Evolutionary conservation across 2,113 vertebrate genomes (phyloP).

Genomic region (Platysternon megacephalum): DNA sequence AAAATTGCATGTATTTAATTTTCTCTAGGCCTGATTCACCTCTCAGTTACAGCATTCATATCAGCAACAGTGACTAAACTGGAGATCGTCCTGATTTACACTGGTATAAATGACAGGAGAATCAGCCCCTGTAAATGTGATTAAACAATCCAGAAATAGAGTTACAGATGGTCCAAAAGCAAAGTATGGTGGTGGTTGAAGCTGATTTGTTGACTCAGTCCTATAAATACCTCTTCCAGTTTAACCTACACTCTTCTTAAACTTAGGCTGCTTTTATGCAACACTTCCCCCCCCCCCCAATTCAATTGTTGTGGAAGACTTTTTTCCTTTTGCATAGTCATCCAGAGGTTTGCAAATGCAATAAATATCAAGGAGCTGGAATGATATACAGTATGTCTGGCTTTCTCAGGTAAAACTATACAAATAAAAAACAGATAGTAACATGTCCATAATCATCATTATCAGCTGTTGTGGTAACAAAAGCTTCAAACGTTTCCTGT

Average conservation of each 20-base stretch:
- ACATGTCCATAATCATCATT: slow-evolving; percentile 1
- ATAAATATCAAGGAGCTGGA: slow-evolving; percentile 42
- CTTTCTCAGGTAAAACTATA: slow-evolving; percentile 29
- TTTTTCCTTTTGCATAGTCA: slow-evolving; percentile 47
- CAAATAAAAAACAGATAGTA: neutral
- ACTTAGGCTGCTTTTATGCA: slow-evolving; percentile 49
- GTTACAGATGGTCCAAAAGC: slow-evolving; percentile 74
- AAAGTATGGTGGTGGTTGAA: slow-evolving; percentile 71
- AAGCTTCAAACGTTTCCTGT: slow-evolving; percentile 7
- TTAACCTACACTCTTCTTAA: slow-evolving; percentile 58
- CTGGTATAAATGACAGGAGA: slow-evolving; percentile 48
- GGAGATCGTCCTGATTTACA: slow-evolving; percentile 40
- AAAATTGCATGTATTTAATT: slow-evolving; percentile 11
- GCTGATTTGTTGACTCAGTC: slow-evolving; percentile 70
- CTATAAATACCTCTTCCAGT: slow-evolving; percentile 76
- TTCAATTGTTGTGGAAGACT: slow-evolving; percentile 58
- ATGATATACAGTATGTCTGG: slow-evolving; percentile 33
- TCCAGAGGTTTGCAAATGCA: slow-evolving; percentile 29
- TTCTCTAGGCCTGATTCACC: slow-evolving; percentile 43
- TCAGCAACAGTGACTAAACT: slow-evolving; percentile 10
- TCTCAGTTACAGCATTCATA: slow-evolving; percentile 28
- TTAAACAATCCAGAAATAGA: slow-evolving; percentile 75
- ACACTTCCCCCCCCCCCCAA: neutral
- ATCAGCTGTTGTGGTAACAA: slow-evolving; percentile 22
- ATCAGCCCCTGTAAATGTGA: slow-evolving; percentile 53